Conservation (phyloP, 2,113 vertebrate species). For the Theropithecus gelada region DNA sequence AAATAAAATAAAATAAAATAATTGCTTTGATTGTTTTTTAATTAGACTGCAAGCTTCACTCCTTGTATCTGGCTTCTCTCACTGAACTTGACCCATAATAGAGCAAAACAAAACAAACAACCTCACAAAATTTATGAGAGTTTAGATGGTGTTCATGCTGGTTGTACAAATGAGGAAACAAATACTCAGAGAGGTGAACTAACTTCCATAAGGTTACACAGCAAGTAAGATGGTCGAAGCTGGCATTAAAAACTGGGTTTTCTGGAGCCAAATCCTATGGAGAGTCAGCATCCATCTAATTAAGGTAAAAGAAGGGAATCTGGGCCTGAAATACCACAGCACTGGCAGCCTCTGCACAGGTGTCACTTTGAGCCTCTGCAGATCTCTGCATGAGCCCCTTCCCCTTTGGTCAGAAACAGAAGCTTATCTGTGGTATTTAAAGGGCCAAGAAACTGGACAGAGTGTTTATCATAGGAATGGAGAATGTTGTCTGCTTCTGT, state of each 20-base stretch:
- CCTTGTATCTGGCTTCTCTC: background rate
- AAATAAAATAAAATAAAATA: background rate
- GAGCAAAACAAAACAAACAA: background rate
- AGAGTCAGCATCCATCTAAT: background rate
- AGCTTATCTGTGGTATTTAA: conserved; percentile 77
- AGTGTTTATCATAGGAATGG: conserved; percentile 45
- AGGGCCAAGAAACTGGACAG: conserved; percentile 58
- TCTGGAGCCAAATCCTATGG: background rate
- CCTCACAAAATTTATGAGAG: background rate
- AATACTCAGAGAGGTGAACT: background rate
- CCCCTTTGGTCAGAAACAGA: conserved; percentile 47
- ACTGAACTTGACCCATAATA: background rate
- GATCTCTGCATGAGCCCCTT: conserved; percentile 14
- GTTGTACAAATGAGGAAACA: background rate
- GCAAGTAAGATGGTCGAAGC: background rate
- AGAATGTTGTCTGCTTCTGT: conserved; percentile 62
- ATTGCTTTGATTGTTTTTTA: background rate
- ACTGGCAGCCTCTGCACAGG: conserved; percentile 43
- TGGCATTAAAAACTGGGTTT: background rate
- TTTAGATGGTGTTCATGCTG: background rate
- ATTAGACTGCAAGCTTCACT: background rate
- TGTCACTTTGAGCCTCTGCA: conserved; percentile 71
- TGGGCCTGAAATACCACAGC: background rate
- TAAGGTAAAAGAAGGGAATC: background rate
- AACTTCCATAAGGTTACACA: background rate